These are phyloP conservation scores for Nematolebias whitei DNA, from an alignment of 2,113 vertebrate genomes.

Conservation along the genomic window DNA sequence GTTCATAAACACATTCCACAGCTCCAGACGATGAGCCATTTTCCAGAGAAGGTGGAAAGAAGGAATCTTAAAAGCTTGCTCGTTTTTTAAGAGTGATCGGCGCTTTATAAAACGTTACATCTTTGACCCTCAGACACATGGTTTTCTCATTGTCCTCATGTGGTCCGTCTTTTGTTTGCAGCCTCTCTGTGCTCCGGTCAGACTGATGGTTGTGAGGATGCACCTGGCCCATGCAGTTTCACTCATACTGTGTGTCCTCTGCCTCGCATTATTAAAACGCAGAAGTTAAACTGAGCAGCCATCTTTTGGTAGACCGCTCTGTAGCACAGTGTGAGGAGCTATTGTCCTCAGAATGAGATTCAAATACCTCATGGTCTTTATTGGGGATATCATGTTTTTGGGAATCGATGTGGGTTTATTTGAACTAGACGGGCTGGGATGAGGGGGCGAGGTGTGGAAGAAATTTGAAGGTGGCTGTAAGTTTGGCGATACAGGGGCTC, in stretches of 20 bases:
- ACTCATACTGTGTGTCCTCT: slow-evolving; percentile 55
- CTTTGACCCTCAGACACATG: slow-evolving; percentile 64
- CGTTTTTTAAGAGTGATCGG: slow-evolving; percentile 45
- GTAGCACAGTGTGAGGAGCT: slow-evolving; percentile 29
- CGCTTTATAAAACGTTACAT: slow-evolving; percentile 72
- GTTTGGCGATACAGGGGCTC: slow-evolving; percentile 43
- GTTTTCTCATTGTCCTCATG: slow-evolving; percentile 70
- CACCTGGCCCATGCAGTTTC: slow-evolving; percentile 73
- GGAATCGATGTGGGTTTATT: slow-evolving; percentile 30
- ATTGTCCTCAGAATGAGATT: slow-evolving; percentile 38
- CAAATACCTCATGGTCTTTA: slow-evolving; percentile 50
- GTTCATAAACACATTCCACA: slow-evolving; percentile 73
- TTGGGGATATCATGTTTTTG: slow-evolving; percentile 42
- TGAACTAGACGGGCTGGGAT: slow-evolving; percentile 31
- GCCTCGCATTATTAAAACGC: slow-evolving; percentile 60
- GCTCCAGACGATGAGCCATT: slow-evolving; percentile 57
- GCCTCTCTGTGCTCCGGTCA: slow-evolving; percentile 56
- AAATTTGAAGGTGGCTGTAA: slow-evolving; percentile 50
- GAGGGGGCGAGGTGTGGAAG: slow-evolving; percentile 46
- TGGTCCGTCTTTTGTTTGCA: slow-evolving; percentile 61
- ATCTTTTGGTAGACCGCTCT: slow-evolving; percentile 41
- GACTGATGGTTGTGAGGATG: slow-evolving; percentile 64
- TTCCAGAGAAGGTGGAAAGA: slow-evolving; percentile 59
- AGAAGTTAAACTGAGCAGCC: slow-evolving; percentile 45
- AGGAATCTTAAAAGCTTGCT: slow-evolving; percentile 61